phyloP scores from a whole-genome alignment of 2,797 vertebrate genomes.

The Sebastes kiyomatsui region DNA sequence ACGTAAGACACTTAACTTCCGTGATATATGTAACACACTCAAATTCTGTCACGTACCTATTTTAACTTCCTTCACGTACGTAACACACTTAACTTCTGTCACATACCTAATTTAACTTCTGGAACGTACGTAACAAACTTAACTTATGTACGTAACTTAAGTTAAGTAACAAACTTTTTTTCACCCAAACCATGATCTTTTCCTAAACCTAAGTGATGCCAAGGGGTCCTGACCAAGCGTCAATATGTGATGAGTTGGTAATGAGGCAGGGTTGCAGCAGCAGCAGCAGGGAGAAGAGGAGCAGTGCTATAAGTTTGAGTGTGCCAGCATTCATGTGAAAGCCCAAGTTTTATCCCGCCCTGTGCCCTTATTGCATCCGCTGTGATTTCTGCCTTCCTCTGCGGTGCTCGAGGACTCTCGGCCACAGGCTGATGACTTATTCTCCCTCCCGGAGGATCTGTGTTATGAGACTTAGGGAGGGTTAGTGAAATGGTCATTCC shows the following conservation, averaged over 20 bases:
- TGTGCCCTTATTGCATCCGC: slow-evolving; percentile 61
- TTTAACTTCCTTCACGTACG: no score
- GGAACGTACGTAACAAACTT: no score
- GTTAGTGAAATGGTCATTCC: slow-evolving; percentile 69
- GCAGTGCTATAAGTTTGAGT: slow-evolving; percentile 5
- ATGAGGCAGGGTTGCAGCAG: background rate
- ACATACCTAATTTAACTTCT: no score
- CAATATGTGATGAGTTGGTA: background rate
- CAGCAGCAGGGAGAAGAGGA: background rate
- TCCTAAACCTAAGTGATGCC: background rate
- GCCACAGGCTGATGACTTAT: slow-evolving; percentile 65
- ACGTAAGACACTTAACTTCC: no score
- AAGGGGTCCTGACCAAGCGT: background rate
- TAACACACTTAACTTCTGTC: no score
- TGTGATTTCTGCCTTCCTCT: slow-evolving; percentile 54
- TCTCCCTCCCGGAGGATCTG: slow-evolving; percentile 65
- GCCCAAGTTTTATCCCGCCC: slow-evolving; percentile 35
- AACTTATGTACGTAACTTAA: no score
- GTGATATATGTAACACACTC: rapidly evolving
- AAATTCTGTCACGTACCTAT: no score
- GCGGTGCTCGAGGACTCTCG: slow-evolving; percentile 30
- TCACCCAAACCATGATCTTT: background rate
- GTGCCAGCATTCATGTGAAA: slow-evolving; percentile 41
- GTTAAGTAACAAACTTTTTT: background rate
- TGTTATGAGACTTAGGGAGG: slow-evolving; percentile 75